phyloP scores from a whole-genome alignment of 2,888 invertebrate species.

The Endomychus coccineus region DNA sequence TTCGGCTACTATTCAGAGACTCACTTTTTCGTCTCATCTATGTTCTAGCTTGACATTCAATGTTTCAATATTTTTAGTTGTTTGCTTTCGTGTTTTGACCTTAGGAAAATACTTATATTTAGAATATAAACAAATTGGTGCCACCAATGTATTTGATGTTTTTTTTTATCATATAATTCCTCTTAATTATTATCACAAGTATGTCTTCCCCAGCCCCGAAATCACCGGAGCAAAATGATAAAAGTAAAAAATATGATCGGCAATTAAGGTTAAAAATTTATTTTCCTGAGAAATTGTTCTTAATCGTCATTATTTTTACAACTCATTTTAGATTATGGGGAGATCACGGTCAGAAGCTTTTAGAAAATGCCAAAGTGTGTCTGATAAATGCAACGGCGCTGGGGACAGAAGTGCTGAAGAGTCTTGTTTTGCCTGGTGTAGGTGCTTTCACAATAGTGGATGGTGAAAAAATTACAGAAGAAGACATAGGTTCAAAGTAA shows the following conservation, averaged over 20 bases:
- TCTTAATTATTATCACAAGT: conserved; percentile 2
- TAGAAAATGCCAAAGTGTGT: conserved; percentile 88
- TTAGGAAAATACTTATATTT: too few relatives aligned
- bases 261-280: conserved; percentile 48
- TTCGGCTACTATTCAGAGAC: too few relatives aligned
- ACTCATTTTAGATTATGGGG: conserved; percentile 78
- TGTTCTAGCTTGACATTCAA: too few relatives aligned
- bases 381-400: conserved; percentile 88
- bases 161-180: background rate
- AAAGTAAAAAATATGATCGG: conserved; percentile 66
- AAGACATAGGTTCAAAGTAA: conserved; percentile 91
- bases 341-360: conserved; percentile 87
- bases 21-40: too few relatives aligned
- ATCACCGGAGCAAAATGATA: conserved; percentile 60
- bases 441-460: conserved; percentile 91
- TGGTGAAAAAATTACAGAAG: conserved; percentile 76
- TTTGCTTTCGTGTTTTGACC: too few relatives aligned
- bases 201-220: conserved; percentile 61
- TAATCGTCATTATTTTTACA: conserved; percentile 2
- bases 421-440: conserved; percentile 89
- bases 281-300: background rate
- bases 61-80: too few relatives aligned
- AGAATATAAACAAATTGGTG: too few relatives aligned
- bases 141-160: too few relatives aligned
- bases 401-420: conserved; percentile 93